phyloP scores from a whole-genome alignment of 1,140 invertebrate species.

The Acyrthosiphon pisum region DNA sequence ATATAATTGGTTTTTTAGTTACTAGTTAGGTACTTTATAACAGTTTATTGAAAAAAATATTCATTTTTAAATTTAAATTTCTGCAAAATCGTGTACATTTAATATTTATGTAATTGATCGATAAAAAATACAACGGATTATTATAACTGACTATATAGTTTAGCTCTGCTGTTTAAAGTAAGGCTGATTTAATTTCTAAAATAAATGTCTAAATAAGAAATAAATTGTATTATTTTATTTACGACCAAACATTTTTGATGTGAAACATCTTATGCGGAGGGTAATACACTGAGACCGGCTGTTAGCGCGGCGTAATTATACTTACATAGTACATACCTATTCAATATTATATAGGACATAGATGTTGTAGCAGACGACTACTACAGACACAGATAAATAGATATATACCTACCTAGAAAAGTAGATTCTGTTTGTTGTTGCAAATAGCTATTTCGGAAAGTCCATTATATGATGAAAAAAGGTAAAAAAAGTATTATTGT shows the following conservation, averaged over 20 bases:
- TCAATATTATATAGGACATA: not conserved
- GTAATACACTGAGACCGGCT: too few relatives aligned
- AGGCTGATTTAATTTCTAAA: not conserved
- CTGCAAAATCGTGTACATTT: not conserved
- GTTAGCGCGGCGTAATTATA: too few relatives aligned
- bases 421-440: not conserved
- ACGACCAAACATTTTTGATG: not conserved
- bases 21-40: not conserved
- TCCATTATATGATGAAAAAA: not conserved
- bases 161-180: not conserved
- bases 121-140: not conserved
- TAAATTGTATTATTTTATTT: not conserved
- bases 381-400: not conserved
- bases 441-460: not conserved
- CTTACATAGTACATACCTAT: not conserved
- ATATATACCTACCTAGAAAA: not conserved
- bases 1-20: not conserved
- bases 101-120: not conserved
- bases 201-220: not conserved
- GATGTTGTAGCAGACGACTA: not conserved
- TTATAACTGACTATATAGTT: not conserved
- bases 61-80: not conserved
- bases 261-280: too few relatives aligned
- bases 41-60: constrained; percentile 26
- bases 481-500: not conserved